phyloP scores from a whole-genome alignment of 1,140 invertebrate genomes.

The Pristionchus pacificus region DNA sequence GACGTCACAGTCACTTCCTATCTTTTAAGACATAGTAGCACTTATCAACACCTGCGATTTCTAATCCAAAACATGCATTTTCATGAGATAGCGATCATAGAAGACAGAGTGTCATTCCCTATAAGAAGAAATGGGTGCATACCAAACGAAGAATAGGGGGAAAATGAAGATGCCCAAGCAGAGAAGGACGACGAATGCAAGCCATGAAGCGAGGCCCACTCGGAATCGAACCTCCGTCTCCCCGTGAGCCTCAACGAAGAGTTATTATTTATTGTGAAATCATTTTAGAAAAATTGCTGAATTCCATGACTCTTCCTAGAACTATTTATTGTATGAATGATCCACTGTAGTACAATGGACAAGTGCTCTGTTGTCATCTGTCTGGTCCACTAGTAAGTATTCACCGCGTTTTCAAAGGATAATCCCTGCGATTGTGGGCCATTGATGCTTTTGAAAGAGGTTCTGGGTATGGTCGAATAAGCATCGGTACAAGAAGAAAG shows the following conservation, averaged over 20 bases:
- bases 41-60: neutral
- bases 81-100: neutral
- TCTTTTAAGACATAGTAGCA: neutral
- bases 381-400: too few species aligned
- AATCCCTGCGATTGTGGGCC: too few species aligned
- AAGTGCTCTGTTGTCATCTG: too few species aligned
- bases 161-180: slow-evolving; percentile 41
- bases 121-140: neutral
- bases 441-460: too few species aligned
- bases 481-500: too few species aligned
- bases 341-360: neutral
- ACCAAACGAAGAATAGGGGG: slow-evolving; percentile 52
- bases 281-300: too few species aligned
- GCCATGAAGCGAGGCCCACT: slow-evolving; percentile 40
- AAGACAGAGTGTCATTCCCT: neutral
- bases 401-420: too few species aligned
- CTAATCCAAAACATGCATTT: neutral
- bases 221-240: slow-evolving; percentile 45
- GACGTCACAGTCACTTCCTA: neutral
- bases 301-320: neutral
- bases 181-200: slow-evolving; percentile 46
- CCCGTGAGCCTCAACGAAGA: slow-evolving; percentile 45
- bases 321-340: neutral
- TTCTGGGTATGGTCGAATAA: too few species aligned
- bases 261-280: too few species aligned